Evolutionary conservation across 1,140 invertebrate genomes (phyloP).

Genomic region (Archivesica marissinica): DNA sequence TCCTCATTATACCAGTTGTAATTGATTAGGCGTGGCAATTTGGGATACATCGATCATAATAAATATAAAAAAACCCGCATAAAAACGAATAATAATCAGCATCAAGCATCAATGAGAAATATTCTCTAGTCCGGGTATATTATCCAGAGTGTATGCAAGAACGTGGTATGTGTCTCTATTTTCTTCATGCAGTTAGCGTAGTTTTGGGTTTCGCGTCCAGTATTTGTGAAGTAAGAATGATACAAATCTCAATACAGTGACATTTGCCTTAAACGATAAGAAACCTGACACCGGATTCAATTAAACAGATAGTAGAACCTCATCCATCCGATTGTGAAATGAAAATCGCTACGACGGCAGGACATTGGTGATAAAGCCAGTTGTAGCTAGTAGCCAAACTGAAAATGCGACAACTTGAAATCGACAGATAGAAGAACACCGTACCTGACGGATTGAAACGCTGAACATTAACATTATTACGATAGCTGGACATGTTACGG

Average conservation of each 20-base stretch:
- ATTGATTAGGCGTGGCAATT: slow-evolving; percentile 11
- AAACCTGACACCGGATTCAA: slow-evolving; percentile 53
- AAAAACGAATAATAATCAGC: slow-evolving; percentile 26
- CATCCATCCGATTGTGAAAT: slow-evolving; percentile 31
- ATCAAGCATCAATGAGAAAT: not conserved
- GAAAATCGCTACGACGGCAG: slow-evolving; percentile 38
- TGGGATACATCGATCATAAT: not conserved
- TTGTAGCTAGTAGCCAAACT: not conserved
- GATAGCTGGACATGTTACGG: no score
- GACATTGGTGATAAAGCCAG: slow-evolving; percentile 31
- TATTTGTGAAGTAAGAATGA: slow-evolving; percentile 47
- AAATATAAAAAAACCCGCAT: slow-evolving; percentile 16
- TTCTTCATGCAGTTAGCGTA: not conserved
- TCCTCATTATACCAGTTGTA: not conserved
- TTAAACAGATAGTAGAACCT: slow-evolving; percentile 40
- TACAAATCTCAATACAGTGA: slow-evolving; percentile 44
- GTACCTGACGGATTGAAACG: no score
- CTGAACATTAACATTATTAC: no score
- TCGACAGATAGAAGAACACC: not conserved
- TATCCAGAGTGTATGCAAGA: not conserved
- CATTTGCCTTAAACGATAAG: slow-evolving; percentile 48
- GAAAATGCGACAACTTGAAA: not conserved
- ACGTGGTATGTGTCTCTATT: not conserved
- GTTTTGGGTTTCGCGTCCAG: not conserved
- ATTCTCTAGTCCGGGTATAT: not conserved